These are phyloP conservation scores for Anser cygnoides DNA, from an alignment of 2,113 vertebrate genomes.

Conservation along the genomic window DNA sequence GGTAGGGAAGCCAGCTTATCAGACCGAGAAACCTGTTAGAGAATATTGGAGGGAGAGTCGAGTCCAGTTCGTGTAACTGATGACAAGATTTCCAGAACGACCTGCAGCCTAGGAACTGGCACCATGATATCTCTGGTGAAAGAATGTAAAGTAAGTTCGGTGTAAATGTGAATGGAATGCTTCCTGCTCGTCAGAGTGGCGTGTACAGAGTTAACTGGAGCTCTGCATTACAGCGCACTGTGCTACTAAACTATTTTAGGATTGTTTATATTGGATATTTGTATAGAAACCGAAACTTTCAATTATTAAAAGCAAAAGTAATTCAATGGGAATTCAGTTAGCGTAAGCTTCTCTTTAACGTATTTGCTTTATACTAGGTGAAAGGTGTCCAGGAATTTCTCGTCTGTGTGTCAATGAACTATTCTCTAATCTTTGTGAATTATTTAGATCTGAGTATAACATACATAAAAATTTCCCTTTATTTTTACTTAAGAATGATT, in stretches of 20 bases:
- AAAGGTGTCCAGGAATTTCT: not conserved
- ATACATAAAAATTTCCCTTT: not conserved
- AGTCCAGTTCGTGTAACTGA: not conserved
- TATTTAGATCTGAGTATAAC: constrained; percentile 6
- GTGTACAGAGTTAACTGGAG: not conserved
- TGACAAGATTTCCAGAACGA: not conserved
- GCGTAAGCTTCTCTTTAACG: not conserved
- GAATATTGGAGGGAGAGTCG: not conserved
- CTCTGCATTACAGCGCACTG: not conserved
- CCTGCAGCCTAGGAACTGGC: not conserved
- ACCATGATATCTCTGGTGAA: not conserved
- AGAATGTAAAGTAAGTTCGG: not conserved
- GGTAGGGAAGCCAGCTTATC: not conserved
- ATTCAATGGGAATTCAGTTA: not conserved
- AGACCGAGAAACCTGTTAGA: not conserved
- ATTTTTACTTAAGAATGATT: constrained; percentile 41
- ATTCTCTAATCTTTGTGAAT: constrained; percentile 20
- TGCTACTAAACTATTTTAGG: not conserved
- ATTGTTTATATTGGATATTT: not conserved
- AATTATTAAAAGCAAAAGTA: not conserved
- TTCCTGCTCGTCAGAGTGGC: not conserved
- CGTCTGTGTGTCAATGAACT: constrained; percentile 14
- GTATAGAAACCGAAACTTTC: not conserved
- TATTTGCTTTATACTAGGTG: not conserved
- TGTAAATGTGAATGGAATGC: not conserved